Percentiles rank a stretch among this genome's conserved stretches.
Conservation (phyloP, 2,797 vertebrate genomes). For the Peromyscus eremicus region DNA sequence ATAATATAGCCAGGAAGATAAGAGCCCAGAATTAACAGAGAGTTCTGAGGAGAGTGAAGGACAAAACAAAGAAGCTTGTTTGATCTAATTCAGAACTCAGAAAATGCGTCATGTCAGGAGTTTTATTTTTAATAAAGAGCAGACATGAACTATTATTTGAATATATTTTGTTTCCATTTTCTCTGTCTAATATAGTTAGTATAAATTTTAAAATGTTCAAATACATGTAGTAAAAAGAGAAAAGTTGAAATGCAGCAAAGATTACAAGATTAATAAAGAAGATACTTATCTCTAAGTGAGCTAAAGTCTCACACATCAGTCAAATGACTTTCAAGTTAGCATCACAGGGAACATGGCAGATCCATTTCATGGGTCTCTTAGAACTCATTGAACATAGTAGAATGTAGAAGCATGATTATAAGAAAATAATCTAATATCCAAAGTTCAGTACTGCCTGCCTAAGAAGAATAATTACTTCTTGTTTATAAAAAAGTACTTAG, state of each 20-base stretch:
- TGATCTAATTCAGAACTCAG: neutral
- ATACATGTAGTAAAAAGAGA: neutral
- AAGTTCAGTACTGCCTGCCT: neutral
- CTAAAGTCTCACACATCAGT: neutral
- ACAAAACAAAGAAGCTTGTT: neutral
- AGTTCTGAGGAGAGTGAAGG: slow-evolving; percentile 45
- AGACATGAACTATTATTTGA: neutral
- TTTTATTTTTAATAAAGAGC: neutral
- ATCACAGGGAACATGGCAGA: neutral
- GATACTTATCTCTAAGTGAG: neutral
- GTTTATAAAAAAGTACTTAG: neutral
- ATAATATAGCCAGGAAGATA: neutral
- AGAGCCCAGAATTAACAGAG: slow-evolving; percentile 28
- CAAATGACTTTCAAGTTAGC: neutral
- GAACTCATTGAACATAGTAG: neutral
- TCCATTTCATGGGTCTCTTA: neutral
- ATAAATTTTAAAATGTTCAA: neutral
- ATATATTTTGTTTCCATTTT: neutral
- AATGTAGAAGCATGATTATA: neutral
- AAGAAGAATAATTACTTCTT: neutral
- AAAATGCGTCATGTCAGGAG: fast-evolving
- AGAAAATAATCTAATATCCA: neutral
- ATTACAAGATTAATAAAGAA: neutral
- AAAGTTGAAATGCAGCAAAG: neutral
- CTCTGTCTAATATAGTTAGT: neutral